Evolutionary conservation across 2,113 vertebrate species (phyloP), one percentile per base, ranked within the genome.

Genomic region (Podarcis muralis): DNA sequence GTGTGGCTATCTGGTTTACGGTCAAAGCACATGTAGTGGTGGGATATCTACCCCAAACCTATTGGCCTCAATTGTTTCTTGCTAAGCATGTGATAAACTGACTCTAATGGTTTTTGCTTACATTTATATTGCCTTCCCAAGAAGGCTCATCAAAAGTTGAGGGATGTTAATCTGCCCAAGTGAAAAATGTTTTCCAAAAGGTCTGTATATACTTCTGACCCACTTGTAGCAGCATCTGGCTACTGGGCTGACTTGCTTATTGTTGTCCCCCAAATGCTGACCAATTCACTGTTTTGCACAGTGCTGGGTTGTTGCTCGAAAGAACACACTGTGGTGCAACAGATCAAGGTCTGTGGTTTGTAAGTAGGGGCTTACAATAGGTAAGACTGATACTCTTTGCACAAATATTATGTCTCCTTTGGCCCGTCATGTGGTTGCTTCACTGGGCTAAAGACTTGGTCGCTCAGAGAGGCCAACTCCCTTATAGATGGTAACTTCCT

Each of bases 1-100:
- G 92, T 86, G 7, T 4, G 9, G 66, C 74, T 77, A 88, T 87
- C 78, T 15, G 66, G 72, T 88, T 92, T 69, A 4, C 87, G 1
- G 48, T 12, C 48, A 84, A 72, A 68, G 84, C 80, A 80, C 86
- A 77, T 72, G 1, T 0, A 93, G 93, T 91, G 95, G 95, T 92
- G 95, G 94, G 87, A 53, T 3, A 66, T 72, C 95, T 94, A 95
- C 92, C 94, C 87, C 48, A 74, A 74, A 35, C n/a, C 12, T 16
- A 74, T 20, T 35, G 72, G 13, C 85, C 62, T 86, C 84, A 94
- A 90, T 79, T 15, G 57, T 57, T 94, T 90, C 94, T 96, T 96
- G 96, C 88, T 97, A 35, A 27, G 6, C 20, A 25, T 32, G 87
- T 1, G 30, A 6, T 37, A n/a, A 40, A 75, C 25, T 6, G 25